Conservation (phyloP, 2,113 vertebrate species). For the Cinclus mexicanus region DNA sequence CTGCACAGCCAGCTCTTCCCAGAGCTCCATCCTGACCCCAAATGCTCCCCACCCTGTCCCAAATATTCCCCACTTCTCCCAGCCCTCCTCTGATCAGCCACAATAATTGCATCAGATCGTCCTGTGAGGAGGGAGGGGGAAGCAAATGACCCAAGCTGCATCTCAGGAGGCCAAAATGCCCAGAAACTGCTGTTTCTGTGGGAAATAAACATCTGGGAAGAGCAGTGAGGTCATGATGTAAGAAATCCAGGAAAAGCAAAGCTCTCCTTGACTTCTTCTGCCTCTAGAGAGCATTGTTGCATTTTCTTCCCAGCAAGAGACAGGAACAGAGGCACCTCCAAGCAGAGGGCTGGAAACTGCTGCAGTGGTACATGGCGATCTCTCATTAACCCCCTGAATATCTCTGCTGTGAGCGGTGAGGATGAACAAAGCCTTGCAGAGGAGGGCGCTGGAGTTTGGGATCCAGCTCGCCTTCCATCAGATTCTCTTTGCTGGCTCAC, state of each 20-base stretch:
- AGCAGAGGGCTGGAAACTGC: neutral
- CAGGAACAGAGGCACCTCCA: neutral
- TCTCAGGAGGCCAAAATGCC: neutral
- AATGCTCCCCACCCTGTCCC: neutral
- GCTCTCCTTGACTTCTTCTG: slow-evolving; percentile 39
- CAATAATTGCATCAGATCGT: neutral
- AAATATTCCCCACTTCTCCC: neutral
- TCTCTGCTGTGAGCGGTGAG: neutral
- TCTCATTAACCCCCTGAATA: neutral
- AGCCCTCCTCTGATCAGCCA: rapidly evolving
- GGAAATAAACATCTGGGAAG: neutral
- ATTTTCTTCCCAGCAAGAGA: slow-evolving; percentile 53
- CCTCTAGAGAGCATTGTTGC: slow-evolving; percentile 69
- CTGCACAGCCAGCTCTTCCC: neutral
- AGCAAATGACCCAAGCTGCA: neutral
- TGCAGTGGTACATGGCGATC: neutral
- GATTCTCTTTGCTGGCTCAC: rapidly evolving
- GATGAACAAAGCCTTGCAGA: neutral
- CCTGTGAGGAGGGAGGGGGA: neutral
- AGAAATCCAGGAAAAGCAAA: neutral
- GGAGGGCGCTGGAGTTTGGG: neutral
- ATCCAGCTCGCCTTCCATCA: neutral
- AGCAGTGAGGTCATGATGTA: neutral
- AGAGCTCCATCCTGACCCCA: neutral
- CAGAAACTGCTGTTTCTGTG: neutral